phyloP scores from a whole-genome alignment of 2,113 vertebrate genomes.

The Acanthochromis polyacanthus region DNA sequence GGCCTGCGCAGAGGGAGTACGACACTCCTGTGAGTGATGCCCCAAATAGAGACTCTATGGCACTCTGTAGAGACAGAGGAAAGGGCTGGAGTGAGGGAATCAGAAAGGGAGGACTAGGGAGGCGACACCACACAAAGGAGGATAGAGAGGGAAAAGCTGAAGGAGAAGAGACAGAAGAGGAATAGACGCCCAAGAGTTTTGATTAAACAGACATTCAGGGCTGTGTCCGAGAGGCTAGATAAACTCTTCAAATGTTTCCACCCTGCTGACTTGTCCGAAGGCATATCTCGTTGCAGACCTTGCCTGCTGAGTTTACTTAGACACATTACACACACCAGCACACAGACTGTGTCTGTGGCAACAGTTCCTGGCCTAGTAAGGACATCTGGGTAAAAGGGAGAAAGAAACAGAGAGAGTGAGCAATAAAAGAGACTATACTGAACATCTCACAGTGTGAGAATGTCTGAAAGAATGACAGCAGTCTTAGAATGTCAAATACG shows the following conservation, averaged over 20 bases:
- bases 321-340: conserved; percentile 63
- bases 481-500: neutral
- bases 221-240: conserved; percentile 33
- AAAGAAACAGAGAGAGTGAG: conserved; percentile 13
- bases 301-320: conserved; percentile 55
- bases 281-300: conserved; percentile 33
- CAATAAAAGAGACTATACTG: neutral
- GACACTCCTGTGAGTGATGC: conserved; percentile 93
- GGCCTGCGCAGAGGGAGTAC: conserved; percentile 95
- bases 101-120: conserved; percentile 27
- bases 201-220: conserved; percentile 47
- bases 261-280: conserved; percentile 45
- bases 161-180: conserved; percentile 39
- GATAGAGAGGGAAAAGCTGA: conserved; percentile 53
- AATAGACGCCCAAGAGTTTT: conserved; percentile 31
- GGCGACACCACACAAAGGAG: conserved; percentile 24
- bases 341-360: conserved; percentile 53
- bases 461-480: neutral
- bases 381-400: conserved; percentile 29
- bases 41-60: conserved; percentile 85
- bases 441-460: conserved; percentile 19
- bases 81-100: conserved; percentile 49
- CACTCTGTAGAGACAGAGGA: conserved; percentile 78
- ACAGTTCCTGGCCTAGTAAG: conserved; percentile 45
- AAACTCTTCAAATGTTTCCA: conserved; percentile 54